Base-by-base conservation (phyloP, 2,888 invertebrate genomes). In the Melieria crassipennis region DNA sequence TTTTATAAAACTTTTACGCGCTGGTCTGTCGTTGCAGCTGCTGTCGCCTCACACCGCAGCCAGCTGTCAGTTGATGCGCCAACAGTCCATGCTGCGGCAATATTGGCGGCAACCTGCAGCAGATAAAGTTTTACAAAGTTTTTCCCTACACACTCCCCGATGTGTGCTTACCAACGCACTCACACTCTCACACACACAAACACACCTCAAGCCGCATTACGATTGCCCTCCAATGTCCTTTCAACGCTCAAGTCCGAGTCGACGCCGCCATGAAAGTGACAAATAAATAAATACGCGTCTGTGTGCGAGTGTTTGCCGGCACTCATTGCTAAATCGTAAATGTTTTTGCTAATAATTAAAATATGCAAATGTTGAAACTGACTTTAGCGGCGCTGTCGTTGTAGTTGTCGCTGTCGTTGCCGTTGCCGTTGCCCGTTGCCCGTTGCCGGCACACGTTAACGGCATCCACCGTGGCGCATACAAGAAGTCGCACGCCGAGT, bases 341-440 rank as follows among this genome's bases (percentile, higher is more conserved):
- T 52, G 52, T 52, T 70, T 65, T 64, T 60, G 52, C 30, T 70
- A 70, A 70, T 70, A 70, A 70, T 70, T 70, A 70, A 70, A 70
- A 70, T 70, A 70, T 70, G 70, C 65, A 70, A 70, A 70, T 70
- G 65, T 70, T 70, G 9, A 52, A n/a, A 9, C 61, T 42, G 65
- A 70, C 65, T 46, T 70, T 56, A 65, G 52, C 65, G 48, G 66
- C 64, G 70, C 47, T 60, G 71, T 65, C 43, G 69, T 67, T 61
- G 71, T 43, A 47, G 58, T 65, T 45, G 47, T 56, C 47, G 30
- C 55, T 47, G 48, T 62, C 50, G 16, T 67, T 56, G 16, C n/a
- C n/a, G n/a, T n/a, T n/a, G n/a, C n/a, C 47, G 55, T 61, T 46
- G 65, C 75, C 13, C 7, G 13, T 5, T 62, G 30, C 30, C 30